phyloP scores from a whole-genome alignment of 2,888 invertebrate genomes.

The Eupithecia subfuscata region DNA sequence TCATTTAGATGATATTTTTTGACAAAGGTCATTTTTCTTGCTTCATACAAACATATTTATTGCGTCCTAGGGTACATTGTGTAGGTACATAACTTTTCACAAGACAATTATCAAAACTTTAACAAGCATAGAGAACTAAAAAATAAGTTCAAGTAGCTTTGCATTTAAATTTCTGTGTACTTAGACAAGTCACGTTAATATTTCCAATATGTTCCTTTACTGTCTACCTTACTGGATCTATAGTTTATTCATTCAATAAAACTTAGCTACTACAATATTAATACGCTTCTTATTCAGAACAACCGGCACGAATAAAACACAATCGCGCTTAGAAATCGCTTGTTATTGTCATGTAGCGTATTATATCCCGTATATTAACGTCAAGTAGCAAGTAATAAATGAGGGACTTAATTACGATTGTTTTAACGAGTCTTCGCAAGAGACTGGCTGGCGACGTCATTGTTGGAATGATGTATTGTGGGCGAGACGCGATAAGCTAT shows the following conservation, averaged over 20 bases:
- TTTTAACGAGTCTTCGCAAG: slow-evolving; percentile 66
- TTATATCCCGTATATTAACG: slow-evolving; percentile 51
- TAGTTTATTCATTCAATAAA: neutral
- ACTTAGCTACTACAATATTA: neutral
- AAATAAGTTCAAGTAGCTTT: neutral
- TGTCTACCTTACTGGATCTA: no score
- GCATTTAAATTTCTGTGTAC: no score
- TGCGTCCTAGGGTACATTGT: neutral
- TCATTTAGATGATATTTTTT: slow-evolving; percentile 34
- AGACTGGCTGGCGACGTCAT: slow-evolving; percentile 61
- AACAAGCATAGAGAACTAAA: neutral
- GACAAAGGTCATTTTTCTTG: neutral
- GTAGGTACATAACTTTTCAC: neutral
- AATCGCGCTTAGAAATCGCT: slow-evolving; percentile 56
- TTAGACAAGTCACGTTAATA: no score
- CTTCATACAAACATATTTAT: neutral
- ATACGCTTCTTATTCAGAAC: slow-evolving; percentile 5
- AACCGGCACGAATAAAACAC: slow-evolving; percentile 43
- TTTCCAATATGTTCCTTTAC: no score
- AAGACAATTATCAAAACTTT: neutral
- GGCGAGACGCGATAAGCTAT: slow-evolving; percentile 59
- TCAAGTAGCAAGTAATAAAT: slow-evolving; percentile 64
- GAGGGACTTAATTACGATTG: slow-evolving; percentile 71
- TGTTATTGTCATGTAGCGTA: slow-evolving; percentile 59
- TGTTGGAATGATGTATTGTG: slow-evolving; percentile 63